Evolutionary conservation across 1,140 invertebrate genomes (phyloP), one percentile per base, ranked within the genome.

Genomic region (Drosophila busckii): DNA sequence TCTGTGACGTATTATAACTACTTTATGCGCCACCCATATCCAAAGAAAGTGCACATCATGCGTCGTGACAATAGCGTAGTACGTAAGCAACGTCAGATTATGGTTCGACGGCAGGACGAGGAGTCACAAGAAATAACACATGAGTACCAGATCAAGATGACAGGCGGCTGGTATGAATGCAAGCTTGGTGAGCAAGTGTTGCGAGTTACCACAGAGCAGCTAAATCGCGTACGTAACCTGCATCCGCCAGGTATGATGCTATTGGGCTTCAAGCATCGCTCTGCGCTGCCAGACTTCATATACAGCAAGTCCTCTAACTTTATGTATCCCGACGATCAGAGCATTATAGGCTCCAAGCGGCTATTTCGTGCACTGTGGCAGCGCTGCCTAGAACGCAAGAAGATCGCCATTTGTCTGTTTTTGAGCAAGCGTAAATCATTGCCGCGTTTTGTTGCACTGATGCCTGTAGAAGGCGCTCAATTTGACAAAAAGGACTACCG

Each of bases 351-450:
- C 0, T 87, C 86, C 0, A 85, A 83, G 48, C 66, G 69, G 4
- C 37, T 87, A n/a, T 87, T 87, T 9, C 62, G 84, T 5, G 85
- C 76, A 0, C 35, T 87, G 7, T 87, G 86, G 86, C 68, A 87
- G 26, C 65, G 76, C 2, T 87, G 86, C 20, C 10, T 85, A 23
- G 67, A 66, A 7, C 84, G 71, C 0, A 59, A 85, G 7, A 87
- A 87, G 41, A 80, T 85, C 10, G 84, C 76, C 4, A 63, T 87
- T 6, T 87, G 85, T 9, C 31, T 87, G n/a, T 86, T 87, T 4
- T 59, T 86, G 70, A 44, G 50, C 16, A 86, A 78, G 41, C 59
- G 76, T 4, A 85, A 85, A 45, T 83, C 75, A 0, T 61, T 76
- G 15, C 85, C 84, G 2, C 84, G 76, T 3, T 87, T 73, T 50